Evolutionary conservation across 2,888 invertebrate genomes (phyloP).

Genomic region (Pristionchus arcanus): DNA sequence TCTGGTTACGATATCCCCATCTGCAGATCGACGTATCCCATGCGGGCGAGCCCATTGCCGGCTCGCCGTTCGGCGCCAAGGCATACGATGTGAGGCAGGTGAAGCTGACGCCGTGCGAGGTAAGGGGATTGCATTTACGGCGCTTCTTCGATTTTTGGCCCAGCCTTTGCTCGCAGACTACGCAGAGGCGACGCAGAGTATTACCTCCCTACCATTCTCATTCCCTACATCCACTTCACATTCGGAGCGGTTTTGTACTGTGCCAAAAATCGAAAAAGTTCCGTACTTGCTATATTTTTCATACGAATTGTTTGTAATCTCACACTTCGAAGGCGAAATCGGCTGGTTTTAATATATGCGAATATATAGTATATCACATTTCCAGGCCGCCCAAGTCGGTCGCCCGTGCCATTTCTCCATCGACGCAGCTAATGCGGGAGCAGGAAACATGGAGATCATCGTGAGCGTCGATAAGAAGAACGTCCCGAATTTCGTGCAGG

Average conservation of each 20-base stretch:
- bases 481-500: slow-evolving; percentile 93
- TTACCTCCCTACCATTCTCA: too few relatives aligned
- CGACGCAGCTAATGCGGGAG: slow-evolving; percentile 86
- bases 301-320: too few relatives aligned
- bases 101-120: slow-evolving; percentile 93
- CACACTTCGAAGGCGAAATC: too few relatives aligned
- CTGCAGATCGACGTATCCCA: slow-evolving; percentile 72
- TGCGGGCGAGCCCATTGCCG: slow-evolving; percentile 71
- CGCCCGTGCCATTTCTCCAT: slow-evolving; percentile 94
- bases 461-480: slow-evolving; percentile 96
- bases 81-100: slow-evolving; percentile 91
- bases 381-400: slow-evolving; percentile 84
- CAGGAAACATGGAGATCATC: slow-evolving; percentile 97
- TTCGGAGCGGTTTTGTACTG: too few relatives aligned
- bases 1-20: slow-evolving; percentile 6
- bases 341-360: background rate
- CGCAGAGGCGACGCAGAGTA: too few relatives aligned
- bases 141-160: too few relatives aligned
- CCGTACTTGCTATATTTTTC: too few relatives aligned
- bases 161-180: too few relatives aligned
- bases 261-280: too few relatives aligned
- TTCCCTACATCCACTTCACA: too few relatives aligned
- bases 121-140: background rate
- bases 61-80: slow-evolving; percentile 80
- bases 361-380: background rate